Evolutionary conservation across 2,797 vertebrate genomes (phyloP), one percentile per base, ranked within the genome.

Genomic region (Remorina albescens): DNA sequence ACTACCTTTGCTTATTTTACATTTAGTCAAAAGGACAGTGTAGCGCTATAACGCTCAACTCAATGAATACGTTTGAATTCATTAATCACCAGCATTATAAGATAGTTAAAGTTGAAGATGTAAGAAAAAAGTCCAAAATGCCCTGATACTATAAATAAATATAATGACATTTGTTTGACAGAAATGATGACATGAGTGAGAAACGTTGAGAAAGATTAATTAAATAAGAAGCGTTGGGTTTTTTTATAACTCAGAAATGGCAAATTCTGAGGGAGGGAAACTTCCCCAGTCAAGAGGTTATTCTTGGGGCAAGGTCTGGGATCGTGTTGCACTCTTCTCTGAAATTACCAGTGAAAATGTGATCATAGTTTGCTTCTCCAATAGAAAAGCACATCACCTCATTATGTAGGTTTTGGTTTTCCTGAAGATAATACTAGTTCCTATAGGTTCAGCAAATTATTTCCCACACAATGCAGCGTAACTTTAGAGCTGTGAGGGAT

Each of bases 401-500:
- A 79, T 92, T 91, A 73, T 86, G 79, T 80, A 76, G 72, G 34
- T 71, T 83, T 88, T 85, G 61, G 56, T 74, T 62, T n/a, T 71
- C 66, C 76, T 68, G 71, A 85, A 76, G 86, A 83, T 78, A 88
- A 86, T 62, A 73, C 71, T 73, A 30, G 57, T 81, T 89, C 75
- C 89, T 86, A 75, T 84, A 75, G 86, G 73, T 79, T 82, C 67
- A 72, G 83, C 80, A 87, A 88, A 83, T 88, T 64, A 86, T 90
- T 92, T 93, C 89, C 90, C 88, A 92, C 89, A 93, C 91, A 89
- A 86, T 85, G 89, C 63, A 18, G 68, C 85, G 92, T 88, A 93
- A 93, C 89, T 87, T 91, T 85, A 93, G 87, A 91, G 83, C 75
- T 83, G 82, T 67, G 73, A 83, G 88, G 91, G 93, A 94, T 94